Percentiles rank a stretch among this genome's conserved stretches.
Conservation (phyloP, 1,140 invertebrate species). For the Heliconius melpomene region DNA sequence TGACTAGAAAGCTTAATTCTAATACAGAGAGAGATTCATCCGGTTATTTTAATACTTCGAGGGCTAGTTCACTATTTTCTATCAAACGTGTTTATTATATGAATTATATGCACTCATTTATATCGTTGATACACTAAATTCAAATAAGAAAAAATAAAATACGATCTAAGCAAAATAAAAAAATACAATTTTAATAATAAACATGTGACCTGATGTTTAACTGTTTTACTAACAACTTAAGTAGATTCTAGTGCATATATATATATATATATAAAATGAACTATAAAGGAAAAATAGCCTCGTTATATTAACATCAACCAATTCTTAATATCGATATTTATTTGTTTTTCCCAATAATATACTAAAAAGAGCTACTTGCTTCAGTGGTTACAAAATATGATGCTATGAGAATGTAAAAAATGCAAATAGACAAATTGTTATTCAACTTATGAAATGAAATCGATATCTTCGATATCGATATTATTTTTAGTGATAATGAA, state of each 20-base stretch:
- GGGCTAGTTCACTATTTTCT: conserved; percentile 10
- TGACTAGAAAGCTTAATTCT: conserved; percentile 78
- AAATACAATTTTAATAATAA: too few relatives aligned
- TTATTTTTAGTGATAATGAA: neutral
- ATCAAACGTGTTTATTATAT: neutral
- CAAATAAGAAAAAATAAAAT: too few relatives aligned
- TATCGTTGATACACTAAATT: neutral
- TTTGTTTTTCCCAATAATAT: neutral
- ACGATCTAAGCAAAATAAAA: too few relatives aligned
- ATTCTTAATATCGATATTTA: too few relatives aligned
- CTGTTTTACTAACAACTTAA: neutral
- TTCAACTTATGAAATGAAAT: neutral
- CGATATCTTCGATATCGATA: conserved; percentile 9
- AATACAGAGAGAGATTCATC: conserved; percentile 78
- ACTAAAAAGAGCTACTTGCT: neutral
- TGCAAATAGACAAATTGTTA: too few relatives aligned
- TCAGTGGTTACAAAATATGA: neutral
- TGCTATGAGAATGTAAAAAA: neutral
- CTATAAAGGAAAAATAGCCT: conserved; percentile 26
- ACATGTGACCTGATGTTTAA: neutral
- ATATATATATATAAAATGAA: neutral
- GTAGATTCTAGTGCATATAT: neutral
- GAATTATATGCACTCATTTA: neutral
- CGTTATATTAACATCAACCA: conserved; percentile 14
- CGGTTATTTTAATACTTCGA: conserved; percentile 69